Conservation (phyloP, 2,113 vertebrate genomes). For the Vimba vimba region DNA sequence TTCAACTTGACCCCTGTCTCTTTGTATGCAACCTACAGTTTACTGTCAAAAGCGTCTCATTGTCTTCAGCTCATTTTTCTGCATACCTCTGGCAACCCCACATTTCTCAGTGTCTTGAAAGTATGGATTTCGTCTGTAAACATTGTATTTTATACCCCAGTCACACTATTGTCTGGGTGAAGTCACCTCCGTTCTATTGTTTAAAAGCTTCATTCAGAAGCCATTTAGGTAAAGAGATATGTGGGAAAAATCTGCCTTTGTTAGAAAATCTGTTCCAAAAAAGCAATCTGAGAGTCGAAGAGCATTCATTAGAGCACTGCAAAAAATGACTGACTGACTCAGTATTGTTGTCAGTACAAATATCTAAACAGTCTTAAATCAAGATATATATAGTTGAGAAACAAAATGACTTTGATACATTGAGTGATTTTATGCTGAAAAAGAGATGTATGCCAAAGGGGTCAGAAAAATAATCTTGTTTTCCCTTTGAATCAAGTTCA, state of each 20-base stretch:
- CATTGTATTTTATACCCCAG: constrained; percentile 44
- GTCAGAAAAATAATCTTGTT: no score
- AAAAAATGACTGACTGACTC: no score
- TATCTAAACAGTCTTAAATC: no score
- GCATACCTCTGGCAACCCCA: constrained; percentile 46
- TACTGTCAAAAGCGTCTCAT: constrained; percentile 60
- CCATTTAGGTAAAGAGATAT: background rate
- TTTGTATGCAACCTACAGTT: constrained; percentile 96
- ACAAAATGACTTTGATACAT: no score
- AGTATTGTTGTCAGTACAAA: no score
- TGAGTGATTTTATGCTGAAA: no score
- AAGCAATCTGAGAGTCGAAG: background rate
- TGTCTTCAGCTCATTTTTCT: constrained; percentile 56
- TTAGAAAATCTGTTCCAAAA: background rate
- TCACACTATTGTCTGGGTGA: constrained; percentile 45
- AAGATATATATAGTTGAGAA: no score
- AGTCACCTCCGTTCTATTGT: constrained; percentile 44
- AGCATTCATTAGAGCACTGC: background rate
- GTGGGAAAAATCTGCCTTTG: background rate
- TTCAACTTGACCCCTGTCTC: constrained; percentile 92
- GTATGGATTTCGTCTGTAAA: constrained; percentile 58
- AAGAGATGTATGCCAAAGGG: no score
- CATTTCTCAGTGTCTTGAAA: constrained; percentile 56
- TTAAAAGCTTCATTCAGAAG: constrained; percentile 26
- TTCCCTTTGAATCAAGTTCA: no score